Conservation (phyloP, 2,797 vertebrate genomes). For the Micrastur ruficollis region DNA sequence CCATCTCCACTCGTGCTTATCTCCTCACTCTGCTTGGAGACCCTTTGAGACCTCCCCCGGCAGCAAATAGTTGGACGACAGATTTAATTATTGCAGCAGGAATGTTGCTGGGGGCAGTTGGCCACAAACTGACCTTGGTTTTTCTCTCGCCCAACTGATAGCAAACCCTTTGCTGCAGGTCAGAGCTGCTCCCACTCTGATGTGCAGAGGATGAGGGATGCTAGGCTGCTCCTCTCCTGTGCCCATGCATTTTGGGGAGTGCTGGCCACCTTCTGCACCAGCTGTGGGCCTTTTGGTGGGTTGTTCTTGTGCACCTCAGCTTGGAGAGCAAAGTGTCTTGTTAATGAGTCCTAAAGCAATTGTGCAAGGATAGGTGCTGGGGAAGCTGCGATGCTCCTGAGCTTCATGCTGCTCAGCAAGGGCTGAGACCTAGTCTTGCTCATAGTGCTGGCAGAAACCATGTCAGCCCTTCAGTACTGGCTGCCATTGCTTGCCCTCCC, state of each 20-base stretch:
- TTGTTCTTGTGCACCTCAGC: background rate
- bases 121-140: slow-evolving; percentile 58
- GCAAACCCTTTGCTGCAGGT: background rate
- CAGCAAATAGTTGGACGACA: slow-evolving; percentile 20
- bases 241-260: fast-evolving
- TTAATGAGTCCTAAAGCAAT: background rate
- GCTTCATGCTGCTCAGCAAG: fast-evolving
- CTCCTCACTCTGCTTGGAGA: slow-evolving; percentile 7
- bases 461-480: background rate
- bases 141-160: background rate
- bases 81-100: slow-evolving; percentile 50
- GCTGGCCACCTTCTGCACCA: background rate
- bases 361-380: fast-evolving
- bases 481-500: background rate
- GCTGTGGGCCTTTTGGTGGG: background rate
- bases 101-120: slow-evolving; percentile 19
- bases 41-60: slow-evolving; percentile 6
- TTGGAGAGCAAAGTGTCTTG: background rate
- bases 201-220: background rate
- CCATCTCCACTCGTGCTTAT: fast-evolving
- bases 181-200: fast-evolving
- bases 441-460: background rate
- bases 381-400: background rate
- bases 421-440: background rate
- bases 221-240: background rate